phyloP scores from a whole-genome alignment of 2,797 vertebrate species.

The Catamblyrhynchus diadema region DNA sequence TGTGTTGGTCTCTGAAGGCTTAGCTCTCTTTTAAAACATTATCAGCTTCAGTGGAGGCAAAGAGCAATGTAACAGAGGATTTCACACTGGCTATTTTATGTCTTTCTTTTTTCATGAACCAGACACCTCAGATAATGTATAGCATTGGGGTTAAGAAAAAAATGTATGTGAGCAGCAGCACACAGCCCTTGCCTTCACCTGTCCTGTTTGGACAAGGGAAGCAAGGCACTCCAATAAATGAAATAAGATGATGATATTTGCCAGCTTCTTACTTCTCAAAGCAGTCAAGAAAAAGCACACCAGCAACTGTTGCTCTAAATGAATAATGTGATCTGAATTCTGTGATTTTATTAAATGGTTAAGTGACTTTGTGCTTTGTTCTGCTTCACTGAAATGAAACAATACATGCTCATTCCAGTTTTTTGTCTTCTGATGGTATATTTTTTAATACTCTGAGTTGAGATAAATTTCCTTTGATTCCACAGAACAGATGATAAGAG shows the following conservation, averaged over 20 bases:
- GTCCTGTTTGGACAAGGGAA: background rate
- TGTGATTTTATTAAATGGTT: conserved; percentile 62
- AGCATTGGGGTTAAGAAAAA: background rate
- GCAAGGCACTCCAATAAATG: background rate
- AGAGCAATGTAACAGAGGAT: background rate
- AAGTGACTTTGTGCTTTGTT: conserved; percentile 56
- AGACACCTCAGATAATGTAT: background rate
- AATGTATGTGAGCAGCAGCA: background rate
- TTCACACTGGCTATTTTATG: background rate
- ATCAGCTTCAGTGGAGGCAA: background rate
- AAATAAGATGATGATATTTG: background rate
- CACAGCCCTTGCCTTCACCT: background rate
- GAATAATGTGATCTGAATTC: conserved; percentile 49
- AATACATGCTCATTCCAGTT: conserved; percentile 48
- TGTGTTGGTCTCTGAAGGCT: background rate
- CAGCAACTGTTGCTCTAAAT: conserved; percentile 26
- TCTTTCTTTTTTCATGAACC: background rate
- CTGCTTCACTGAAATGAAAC: conserved; percentile 58
- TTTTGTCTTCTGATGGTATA: conserved; percentile 48
- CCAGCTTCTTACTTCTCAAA: background rate
- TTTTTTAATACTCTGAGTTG: conserved; percentile 52
- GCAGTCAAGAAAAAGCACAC: conserved; percentile 1
- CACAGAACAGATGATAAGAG: background rate
- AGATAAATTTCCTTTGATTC: conserved; percentile 71
- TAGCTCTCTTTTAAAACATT: background rate